These are phyloP conservation scores for Trilocha varians DNA, from an alignment of 2,888 invertebrate species.

Conservation along the genomic window DNA sequence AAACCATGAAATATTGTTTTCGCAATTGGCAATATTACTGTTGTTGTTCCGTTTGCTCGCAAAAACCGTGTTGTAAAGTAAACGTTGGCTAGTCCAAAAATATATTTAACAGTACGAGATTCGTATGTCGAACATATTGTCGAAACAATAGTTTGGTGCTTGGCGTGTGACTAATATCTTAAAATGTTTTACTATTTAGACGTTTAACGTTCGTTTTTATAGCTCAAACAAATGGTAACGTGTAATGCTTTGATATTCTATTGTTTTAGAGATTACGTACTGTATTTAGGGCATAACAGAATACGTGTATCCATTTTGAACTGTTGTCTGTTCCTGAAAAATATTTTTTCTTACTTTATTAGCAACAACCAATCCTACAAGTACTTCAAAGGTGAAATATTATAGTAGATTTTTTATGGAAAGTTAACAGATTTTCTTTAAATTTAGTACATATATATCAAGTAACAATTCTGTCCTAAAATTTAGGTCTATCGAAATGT, in stretches of 20 bases:
- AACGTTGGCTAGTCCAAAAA: constrained; percentile 51
- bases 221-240: constrained; percentile 29
- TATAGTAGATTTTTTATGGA: not conserved
- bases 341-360: not conserved
- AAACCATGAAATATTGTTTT: constrained; percentile 14
- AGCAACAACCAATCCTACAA: not conserved
- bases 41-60: constrained; percentile 41
- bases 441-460: too few relatives aligned
- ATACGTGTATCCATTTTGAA: constrained; percentile 12
- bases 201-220: constrained; percentile 35
- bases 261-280: constrained; percentile 18
- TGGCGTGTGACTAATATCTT: constrained; percentile 48
- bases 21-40: constrained; percentile 28
- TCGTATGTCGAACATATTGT: constrained; percentile 50
- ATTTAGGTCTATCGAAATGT: too few relatives aligned
- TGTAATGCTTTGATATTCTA: constrained; percentile 28
- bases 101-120: constrained; percentile 50
- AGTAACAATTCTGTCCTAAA: too few relatives aligned
- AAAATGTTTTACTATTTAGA: constrained; percentile 44
- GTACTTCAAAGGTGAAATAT: not conserved
- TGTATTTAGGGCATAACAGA: constrained; percentile 18
- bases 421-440: too few relatives aligned
- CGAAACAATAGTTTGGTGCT: constrained; percentile 50
- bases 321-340: constrained; percentile 1
- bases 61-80: constrained; percentile 48